Evolutionary conservation across 2,888 invertebrate genomes (phyloP).

Genomic region (Drosophila kanekoi): DNA sequence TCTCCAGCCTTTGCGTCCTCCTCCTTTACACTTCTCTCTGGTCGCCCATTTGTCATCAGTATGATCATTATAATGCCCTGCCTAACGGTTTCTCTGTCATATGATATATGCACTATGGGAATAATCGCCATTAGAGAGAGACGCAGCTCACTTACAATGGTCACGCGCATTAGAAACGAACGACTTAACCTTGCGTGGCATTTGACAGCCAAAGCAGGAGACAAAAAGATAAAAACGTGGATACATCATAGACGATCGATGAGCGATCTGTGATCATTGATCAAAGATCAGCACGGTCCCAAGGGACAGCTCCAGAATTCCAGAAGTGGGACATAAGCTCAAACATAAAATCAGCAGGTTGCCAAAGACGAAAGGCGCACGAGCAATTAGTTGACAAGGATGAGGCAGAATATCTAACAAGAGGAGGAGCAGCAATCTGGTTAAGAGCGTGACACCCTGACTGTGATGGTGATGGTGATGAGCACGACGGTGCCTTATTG

Average conservation of each 20-base stretch:
- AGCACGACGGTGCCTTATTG: slow-evolving; percentile 72
- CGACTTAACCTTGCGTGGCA: slow-evolving; percentile 67
- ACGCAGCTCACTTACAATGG: slow-evolving; percentile 22
- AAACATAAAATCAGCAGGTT: slow-evolving; percentile 50
- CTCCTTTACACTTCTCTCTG: slow-evolving; percentile 21
- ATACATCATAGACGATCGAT: slow-evolving; percentile 40
- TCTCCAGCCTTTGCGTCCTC: slow-evolving; percentile 7
- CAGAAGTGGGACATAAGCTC: slow-evolving; percentile 29
- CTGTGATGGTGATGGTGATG: slow-evolving; percentile 48
- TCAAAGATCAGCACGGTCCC: slow-evolving; percentile 43
- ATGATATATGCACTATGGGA: slow-evolving; percentile 60
- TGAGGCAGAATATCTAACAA: slow-evolving; percentile 3
- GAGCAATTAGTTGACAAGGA: slow-evolving; percentile 66
- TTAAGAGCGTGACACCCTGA: slow-evolving; percentile 52
- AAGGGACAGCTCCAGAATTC: slow-evolving; percentile 23
- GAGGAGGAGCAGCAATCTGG: slow-evolving; percentile 14
- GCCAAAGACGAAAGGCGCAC: slow-evolving; percentile 47
- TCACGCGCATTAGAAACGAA: slow-evolving; percentile 50
- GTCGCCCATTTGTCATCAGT: slow-evolving; percentile 57
- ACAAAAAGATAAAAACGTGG: slow-evolving; percentile 53
- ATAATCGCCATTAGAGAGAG: slow-evolving; percentile 60
- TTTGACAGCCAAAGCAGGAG: slow-evolving; percentile 44
- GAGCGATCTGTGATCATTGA: slow-evolving; percentile 39
- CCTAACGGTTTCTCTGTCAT: slow-evolving; percentile 42
- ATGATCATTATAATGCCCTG: slow-evolving; percentile 37